These are phyloP conservation scores for Drosophila ambigua DNA, from an alignment of 1,140 invertebrate genomes.

Conservation along the genomic window DNA sequence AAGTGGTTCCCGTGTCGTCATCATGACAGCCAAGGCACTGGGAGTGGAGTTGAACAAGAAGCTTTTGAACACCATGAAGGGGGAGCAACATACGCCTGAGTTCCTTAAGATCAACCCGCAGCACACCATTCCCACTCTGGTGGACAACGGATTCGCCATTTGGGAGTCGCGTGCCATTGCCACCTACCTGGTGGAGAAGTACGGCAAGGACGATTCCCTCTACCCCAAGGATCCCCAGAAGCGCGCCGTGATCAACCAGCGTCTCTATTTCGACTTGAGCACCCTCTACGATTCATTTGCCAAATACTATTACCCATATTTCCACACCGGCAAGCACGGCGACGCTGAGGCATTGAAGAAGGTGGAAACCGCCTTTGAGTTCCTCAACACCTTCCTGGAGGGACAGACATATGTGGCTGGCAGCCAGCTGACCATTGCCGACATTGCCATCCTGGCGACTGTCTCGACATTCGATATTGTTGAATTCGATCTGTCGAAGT, in stretches of 20 bases:
- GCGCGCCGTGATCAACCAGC: conserved; percentile 85
- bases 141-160: conserved; percentile 58
- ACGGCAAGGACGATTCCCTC: conserved; percentile 84
- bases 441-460: conserved; percentile 86
- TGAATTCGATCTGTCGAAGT: conserved; percentile 87
- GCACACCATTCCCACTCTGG: conserved; percentile 73
- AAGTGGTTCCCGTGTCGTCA: conserved; percentile 83
- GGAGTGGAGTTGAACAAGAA: conserved; percentile 83
- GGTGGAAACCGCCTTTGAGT: conserved; percentile 86
- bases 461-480: conserved; percentile 87
- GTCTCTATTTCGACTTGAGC: conserved; percentile 86
- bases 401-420: conserved; percentile 87
- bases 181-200: conserved; percentile 67
- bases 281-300: conserved; percentile 79
- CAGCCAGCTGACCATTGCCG: conserved; percentile 89
- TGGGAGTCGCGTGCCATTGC: conserved; percentile 74
- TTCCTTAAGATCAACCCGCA: conserved; percentile 83
- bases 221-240: conserved; percentile 86
- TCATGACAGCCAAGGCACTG: conserved; percentile 83
- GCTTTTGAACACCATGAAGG: conserved; percentile 85
- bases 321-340: conserved; percentile 85
- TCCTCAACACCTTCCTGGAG: conserved; percentile 88
- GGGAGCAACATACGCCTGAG: conserved; percentile 88
- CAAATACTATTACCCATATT: conserved; percentile 87
- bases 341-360: conserved; percentile 87